Evolutionary conservation across 2,113 vertebrate genomes (phyloP), one percentile per base, ranked within the genome.

Genomic region (Mesembrinibis cayennensis): DNA sequence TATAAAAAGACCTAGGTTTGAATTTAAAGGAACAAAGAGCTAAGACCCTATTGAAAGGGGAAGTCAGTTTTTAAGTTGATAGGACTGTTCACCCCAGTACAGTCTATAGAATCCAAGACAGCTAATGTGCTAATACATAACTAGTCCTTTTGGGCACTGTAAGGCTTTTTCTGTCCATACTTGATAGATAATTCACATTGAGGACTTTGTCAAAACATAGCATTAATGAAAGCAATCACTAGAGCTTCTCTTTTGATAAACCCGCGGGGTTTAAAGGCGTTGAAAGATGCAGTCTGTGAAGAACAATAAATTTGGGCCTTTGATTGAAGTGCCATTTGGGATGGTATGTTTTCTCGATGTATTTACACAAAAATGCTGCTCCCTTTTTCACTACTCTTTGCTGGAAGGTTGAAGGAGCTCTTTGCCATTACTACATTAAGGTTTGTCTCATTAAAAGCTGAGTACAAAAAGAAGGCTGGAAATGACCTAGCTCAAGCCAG

Each of bases 211-310:
- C 98, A 99, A 99, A 99, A 99, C 98, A 98, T 98, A 98, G 98
- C 97, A 98, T 98, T 99, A 98, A 99, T 98, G 98, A 99, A 99
- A 99, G 98, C 98, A 98, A 98, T 99, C 98, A 77, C 98, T 98
- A 99, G 98, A 99, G 98, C 98, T 98, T 96, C 96, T 98, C 99
- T 98, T 98, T 97, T 98, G 98, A 98, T 97, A 98, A 98, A 98
- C 98, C 99, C 99, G 98, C 98, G 80, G 99, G 99, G 98, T 98
- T 98, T 97, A 84, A 95, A 98, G 98, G 98, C 99, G 97, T 98
- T 98, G 98, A 98, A 97, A 98, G 98, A 97, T 98, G 97, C 95
- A 98, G 96, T 98, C 98, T 98, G 97, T 98, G 95, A 98, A 98
- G 98, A 98, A 98, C 98, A 98, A 98, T 98, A 97, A 97, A 97